Evolutionary conservation across 1,140 invertebrate species (phyloP).

Genomic region (Trissolcus basalis): DNA sequence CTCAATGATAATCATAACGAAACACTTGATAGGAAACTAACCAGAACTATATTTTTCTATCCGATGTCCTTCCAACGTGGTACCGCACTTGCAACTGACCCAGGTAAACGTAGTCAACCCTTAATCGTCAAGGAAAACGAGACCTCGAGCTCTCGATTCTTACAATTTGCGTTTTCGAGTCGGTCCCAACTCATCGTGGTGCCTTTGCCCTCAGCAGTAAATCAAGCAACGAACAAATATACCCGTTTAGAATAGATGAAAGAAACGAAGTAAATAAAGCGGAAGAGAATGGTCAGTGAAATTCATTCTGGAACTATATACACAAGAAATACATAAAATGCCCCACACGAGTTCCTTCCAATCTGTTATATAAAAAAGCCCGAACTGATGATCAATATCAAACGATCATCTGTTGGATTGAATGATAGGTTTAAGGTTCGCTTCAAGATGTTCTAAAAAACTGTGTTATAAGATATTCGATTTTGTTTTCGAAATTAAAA

Average conservation of each 20-base stretch:
- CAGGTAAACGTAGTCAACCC: slow-evolving; percentile 64
- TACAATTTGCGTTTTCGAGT: slow-evolving; percentile 69
- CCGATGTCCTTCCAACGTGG: slow-evolving; percentile 57
- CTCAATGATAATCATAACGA: too few relatives aligned
- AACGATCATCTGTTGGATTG: too few relatives aligned
- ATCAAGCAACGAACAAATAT: slow-evolving; percentile 67
- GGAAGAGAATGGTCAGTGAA: slow-evolving; percentile 42
- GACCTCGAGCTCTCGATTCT: slow-evolving; percentile 68
- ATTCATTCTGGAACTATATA: slow-evolving; percentile 30
- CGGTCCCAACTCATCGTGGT: slow-evolving; percentile 58
- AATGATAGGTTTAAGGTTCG: too few relatives aligned
- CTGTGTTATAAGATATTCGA: too few relatives aligned
- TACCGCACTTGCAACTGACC: slow-evolving; percentile 71
- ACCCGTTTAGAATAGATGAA: slow-evolving; percentile 52
- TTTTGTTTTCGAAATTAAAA: too few relatives aligned
- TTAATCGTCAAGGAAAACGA: slow-evolving; percentile 53
- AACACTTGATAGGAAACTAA: slow-evolving; percentile 26
- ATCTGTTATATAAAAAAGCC: too few relatives aligned
- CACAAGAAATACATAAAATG: slow-evolving; percentile 34
- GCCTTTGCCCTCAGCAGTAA: slow-evolving; percentile 71
- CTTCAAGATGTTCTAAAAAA: too few relatives aligned
- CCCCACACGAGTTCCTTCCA: slow-evolving; percentile 9
- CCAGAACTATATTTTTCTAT: slow-evolving; percentile 20
- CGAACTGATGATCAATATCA: background rate
- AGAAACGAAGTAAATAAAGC: slow-evolving; percentile 47